Evolutionary conservation across 2,113 vertebrate species (phyloP), one percentile per base, ranked within the genome.

Genomic region (Salvelinus namaycush): DNA sequence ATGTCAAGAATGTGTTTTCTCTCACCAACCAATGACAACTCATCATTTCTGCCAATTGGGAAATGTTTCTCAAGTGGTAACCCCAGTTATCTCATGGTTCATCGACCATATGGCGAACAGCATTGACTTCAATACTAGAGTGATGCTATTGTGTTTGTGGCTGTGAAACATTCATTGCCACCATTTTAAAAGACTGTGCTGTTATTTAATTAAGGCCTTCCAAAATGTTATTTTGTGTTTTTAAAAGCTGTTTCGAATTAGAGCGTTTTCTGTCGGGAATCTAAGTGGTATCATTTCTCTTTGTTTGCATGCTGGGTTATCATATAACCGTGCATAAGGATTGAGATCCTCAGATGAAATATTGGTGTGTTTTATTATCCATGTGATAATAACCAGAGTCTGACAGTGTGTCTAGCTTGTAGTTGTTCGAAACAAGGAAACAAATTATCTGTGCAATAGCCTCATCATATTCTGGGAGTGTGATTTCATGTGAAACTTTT

Each of bases 181-280:
- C 39, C 39, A 44, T 44, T 44, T 44, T 3, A 44, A 3, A 44
- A 44, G 9, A 11, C 39, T 44, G 39, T 29, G 39, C 68, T 68
- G 73, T 31, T 80, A 29, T 44, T 67, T n/a, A 31, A 62, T 26
- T 26, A 26, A 31, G 39, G 39, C 9, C 9, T 9, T 44, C 39
- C 39, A 11, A 69, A 29, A 68, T 11, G 24, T 54, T 79, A 22
- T 78, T 78, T 69, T 74, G 67, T 72, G 73, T 64, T 64, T 70
- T 51, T 81, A 77, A 16, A 79, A 73, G 81, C 87, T 84, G 86
- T 87, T 89, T 84, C 76, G 78, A 75, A 86, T 91, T 86, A 90
- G 65, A 24, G 44, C 65, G 70, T 75, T 82, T 84, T 75, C 81
- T 66, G 70, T 48, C 2, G 16, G 49, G 49, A 80, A 79, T 68